Evolutionary conservation across 2,888 invertebrate genomes (phyloP).

Genomic region (Ypsolopha scabrella): DNA sequence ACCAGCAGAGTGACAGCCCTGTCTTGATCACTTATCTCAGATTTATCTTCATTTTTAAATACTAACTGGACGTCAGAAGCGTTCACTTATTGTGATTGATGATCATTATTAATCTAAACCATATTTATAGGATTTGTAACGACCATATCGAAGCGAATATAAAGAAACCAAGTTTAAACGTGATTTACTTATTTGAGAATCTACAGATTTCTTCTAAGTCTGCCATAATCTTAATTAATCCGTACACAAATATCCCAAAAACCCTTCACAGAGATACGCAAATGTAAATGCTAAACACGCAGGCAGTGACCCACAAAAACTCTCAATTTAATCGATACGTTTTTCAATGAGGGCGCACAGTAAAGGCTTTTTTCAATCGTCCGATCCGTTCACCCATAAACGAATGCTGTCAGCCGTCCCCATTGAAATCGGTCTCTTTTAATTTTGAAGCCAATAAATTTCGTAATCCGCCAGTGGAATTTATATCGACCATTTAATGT

Average conservation of each 20-base stretch:
- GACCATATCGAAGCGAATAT: no score
- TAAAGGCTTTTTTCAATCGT: conserved; percentile 31
- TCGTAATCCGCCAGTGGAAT: conserved; percentile 65
- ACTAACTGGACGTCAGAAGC: neutral
- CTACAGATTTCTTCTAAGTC: no score
- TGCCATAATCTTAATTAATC: neutral
- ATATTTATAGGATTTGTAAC: no score
- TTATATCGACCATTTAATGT: conserved; percentile 66
- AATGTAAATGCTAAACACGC: conserved; percentile 9
- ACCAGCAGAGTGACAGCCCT: conserved; percentile 16
- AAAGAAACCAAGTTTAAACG: no score
- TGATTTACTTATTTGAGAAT: no score
- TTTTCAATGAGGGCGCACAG: conserved; percentile 33
- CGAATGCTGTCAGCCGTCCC: conserved; percentile 52
- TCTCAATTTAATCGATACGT: conserved; percentile 36
- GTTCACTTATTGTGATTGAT: neutral
- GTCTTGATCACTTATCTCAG: conserved; percentile 16
- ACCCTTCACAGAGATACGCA: neutral
- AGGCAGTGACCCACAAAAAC: conserved; percentile 26
- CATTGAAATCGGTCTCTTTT: conserved; percentile 68
- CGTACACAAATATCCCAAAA: neutral
- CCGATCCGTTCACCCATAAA: conserved; percentile 43
- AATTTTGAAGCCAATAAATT: conserved; percentile 67
- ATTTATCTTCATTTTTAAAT: conserved; percentile 18
- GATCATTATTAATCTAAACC: neutral